Evolutionary conservation across 2,888 invertebrate genomes (phyloP).

Genomic region (Acanthopleura granulata): DNA sequence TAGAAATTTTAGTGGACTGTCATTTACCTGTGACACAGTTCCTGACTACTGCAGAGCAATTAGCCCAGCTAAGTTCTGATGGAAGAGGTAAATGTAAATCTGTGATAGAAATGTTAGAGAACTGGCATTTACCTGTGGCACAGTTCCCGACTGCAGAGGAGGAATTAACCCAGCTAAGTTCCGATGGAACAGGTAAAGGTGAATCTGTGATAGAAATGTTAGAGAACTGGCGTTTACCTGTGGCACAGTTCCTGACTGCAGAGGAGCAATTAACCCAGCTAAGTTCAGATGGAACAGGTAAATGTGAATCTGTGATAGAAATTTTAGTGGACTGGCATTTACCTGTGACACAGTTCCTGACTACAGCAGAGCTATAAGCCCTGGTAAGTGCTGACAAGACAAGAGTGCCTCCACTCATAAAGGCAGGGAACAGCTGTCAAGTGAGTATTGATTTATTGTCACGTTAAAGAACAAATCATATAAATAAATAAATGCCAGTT

Average conservation of each 20-base stretch:
- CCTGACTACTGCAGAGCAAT: constrained; percentile 93
- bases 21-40: constrained; percentile 89
- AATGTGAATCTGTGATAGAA: constrained; percentile 77
- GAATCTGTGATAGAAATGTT: constrained; percentile 76
- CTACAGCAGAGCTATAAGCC: constrained; percentile 93
- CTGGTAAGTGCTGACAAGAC: constrained; percentile 75
- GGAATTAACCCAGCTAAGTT: constrained; percentile 87
- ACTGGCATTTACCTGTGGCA: constrained; percentile 89
- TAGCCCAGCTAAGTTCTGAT: constrained; percentile 84
- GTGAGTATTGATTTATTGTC: too few relatives aligned
- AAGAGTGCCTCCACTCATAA: too few relatives aligned
- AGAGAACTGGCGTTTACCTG: constrained; percentile 88
- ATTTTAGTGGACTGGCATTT: constrained; percentile 92
- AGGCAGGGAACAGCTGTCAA: too few relatives aligned
- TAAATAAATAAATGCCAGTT: too few relatives aligned
- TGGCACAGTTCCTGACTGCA: constrained; percentile 90
- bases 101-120: constrained; percentile 91
- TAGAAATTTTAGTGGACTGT: constrained; percentile 93
- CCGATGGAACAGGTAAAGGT: too few relatives aligned
- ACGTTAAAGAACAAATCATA: too few relatives aligned
- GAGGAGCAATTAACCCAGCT: constrained; percentile 93
- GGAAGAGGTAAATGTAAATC: too few relatives aligned
- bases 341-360: constrained; percentile 88
- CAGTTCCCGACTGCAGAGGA: constrained; percentile 92
- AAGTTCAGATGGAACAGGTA: too few relatives aligned